Evolutionary conservation across 2,797 vertebrate species (phyloP), one percentile per base, ranked within the genome.

Genomic region (Chloroceryle amazona): DNA sequence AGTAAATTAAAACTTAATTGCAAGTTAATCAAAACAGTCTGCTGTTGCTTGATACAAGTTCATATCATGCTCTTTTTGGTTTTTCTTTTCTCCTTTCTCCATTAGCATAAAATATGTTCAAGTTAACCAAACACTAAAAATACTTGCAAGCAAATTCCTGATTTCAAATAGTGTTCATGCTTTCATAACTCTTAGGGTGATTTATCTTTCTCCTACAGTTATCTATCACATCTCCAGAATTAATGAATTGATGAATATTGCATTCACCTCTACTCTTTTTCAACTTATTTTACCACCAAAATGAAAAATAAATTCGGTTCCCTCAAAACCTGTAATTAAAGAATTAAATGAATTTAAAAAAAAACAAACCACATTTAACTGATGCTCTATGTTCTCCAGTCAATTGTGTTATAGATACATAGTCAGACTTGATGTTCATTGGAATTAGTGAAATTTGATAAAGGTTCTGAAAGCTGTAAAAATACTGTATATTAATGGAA

Each of bases 401-500:
- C 46, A 72, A 2, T 21, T 71, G 7, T 23, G 2, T 78, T 78
- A 52, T 6, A 16, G 25, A 82, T 19, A 28, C 8, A 68, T 13
- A 55, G 23, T 4, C 3, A 12, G 22, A 66, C 60, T 11, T 55
- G 49, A 65, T 39, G 21, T 81, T 82, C 12, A 31, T 1, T 63
- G 12, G 26, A 90, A 74, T 52, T 84, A 85, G 63, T 6, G 41
- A 23, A 89, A 84, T 10, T 84, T 68, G 10, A 47, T 54, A 57
- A 72, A 81, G 1, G 13, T 86, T 73, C 39, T 55, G 71, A 91
- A 22, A 88, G 31, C n/a, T 7, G 21, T 8, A 57, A 29, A 70
- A 86, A 89, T 62, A 37, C 35, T 75, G 55, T 33, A 47, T 35
- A 58, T 68, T 84, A 72, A 66, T 47, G 15, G n/a, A 79, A 96